Evolutionary conservation across 53 echinoderm and acorn worm species (phyloP), one percentile per base, ranked within the genome.

Genomic region (Echinometra lucunter): DNA sequence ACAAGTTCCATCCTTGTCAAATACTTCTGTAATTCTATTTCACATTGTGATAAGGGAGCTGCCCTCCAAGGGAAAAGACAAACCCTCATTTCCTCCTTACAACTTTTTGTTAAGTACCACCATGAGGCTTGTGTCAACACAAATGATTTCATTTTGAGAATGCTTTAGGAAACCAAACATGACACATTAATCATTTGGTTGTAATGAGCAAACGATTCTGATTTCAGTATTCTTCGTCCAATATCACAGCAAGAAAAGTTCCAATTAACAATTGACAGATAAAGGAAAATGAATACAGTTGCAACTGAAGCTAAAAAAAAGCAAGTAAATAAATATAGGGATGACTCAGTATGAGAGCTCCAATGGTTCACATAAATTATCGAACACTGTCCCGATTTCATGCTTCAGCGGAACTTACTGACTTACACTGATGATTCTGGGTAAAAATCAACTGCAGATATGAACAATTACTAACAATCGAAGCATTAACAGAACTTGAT

Each of bases 1-100:
- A 89, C 25, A 18, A 38, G 57, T 58, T 60, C 40, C 89, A 89
- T 60, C 89, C 89, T 89, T 89, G 89, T 89, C 89, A 89, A 89
- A 57, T 89, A 13, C 89, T 58, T 89, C 37, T 58, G 58, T 58
- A 89, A 89, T 89, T 60, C 60, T 89, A 89, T 89, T 89, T 89
- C 89, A 89, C 58, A 58, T 12, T 23, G 28, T 89, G 89, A 89
- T 89, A 89, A 89, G 89, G 60, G 49, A 53, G 49, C 17, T 58
- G 89, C 89, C 89, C 89, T 89, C 58, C 35, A 19, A 60, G 60
- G 89, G 9, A 85, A 89, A 37, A 60, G 60, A 89, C 57, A 37
- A 89, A 37, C 58, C 89, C 58, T 89, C 88, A 88, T 17, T 58
- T 89, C 89, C 89, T 58, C 28, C 53, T 30, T 4, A 89, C 35